Evolutionary conservation across 2,888 invertebrate genomes (phyloP), one percentile per base, ranked within the genome.

Genomic region (Marasmarcha lunaedactyla): DNA sequence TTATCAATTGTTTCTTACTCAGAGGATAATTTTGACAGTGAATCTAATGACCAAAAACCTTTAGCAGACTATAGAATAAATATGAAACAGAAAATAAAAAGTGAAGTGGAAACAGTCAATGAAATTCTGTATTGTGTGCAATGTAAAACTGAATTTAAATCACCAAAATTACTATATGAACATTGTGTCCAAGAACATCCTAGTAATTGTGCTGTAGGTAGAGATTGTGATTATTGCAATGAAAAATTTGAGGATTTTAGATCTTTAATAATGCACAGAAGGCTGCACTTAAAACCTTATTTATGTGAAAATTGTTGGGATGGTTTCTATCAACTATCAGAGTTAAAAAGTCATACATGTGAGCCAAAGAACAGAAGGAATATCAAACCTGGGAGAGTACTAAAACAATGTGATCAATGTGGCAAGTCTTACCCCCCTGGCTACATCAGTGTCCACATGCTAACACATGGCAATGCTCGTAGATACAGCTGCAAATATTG

Each of bases 401-500:
- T 79, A 41, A 53, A 65, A 2, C 83, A 83, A 40, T 84, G 84
- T 52, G 83, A 84, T 45, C 78, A 83, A 44, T 84, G 84, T 49
- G 84, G 84, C 0, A 84, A 84, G 46, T 83, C 84, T 1, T 84
- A 84, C 47, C 79, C 81, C 0, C 69, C 71, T 0, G 73, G 81
- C 0, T 84, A 84, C 40, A 83, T 84, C 27, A 55, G 67, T 47
- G 66, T 78, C n/a, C 84, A 84, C 43, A 78, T 83, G 72, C 46
- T 72, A 11, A 84, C 78, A 10, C 84, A 84, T 35, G 66, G 79
- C 38, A 66, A 57, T 40, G 67, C 77, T 33, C 55, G 69, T 4
- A 63, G 70, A 0, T 83, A 81, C 47, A 67, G 72, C 42, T 84
- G 84, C 48, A 76, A 78, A 48, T 78, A 65, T 42, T 84, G 84